A percentile compares a stretch with the other conserved stretches of the same genome.
phyloP scores from a whole-genome alignment of 2,113 vertebrate species.

The Rallus limicola region DNA sequence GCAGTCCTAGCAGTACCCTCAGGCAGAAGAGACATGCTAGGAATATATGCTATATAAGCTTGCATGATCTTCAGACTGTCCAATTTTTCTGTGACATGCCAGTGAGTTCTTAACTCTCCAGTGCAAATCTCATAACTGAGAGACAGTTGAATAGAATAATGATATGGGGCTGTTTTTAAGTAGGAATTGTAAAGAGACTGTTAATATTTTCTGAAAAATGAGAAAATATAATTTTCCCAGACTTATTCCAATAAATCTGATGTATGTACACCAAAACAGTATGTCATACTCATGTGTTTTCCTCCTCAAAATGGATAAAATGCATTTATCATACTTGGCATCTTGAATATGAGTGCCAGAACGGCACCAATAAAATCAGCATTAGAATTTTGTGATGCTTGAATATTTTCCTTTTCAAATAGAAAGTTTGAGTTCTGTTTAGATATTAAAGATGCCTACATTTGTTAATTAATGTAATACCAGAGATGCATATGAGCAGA shows the following conservation, averaged over 20 bases:
- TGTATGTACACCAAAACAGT: not conserved
- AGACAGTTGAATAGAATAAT: not conserved
- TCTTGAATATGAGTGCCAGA: not conserved
- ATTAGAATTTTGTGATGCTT: not conserved
- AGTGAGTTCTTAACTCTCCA: not conserved
- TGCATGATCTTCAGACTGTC: not conserved
- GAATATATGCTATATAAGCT: not conserved
- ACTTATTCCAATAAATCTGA: not conserved
- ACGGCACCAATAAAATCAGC: not conserved
- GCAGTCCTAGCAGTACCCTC: not conserved
- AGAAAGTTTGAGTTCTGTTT: not conserved
- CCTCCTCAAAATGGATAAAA: not conserved
- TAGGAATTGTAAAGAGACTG: not conserved
- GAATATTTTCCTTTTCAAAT: not conserved
- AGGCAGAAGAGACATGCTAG: not conserved
- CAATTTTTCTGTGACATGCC: not conserved
- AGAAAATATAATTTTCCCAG: not conserved
- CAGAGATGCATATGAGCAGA: not conserved
- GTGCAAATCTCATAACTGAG: not conserved
- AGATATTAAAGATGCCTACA: not conserved
- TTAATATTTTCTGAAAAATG: not conserved
- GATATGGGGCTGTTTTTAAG: not conserved
- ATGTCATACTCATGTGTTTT: not conserved
- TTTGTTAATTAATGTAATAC: not conserved
- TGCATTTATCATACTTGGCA: not conserved